Evolutionary conservation across 2,113 vertebrate genomes (phyloP).

Genomic region (Myrmecobius fasciatus): DNA sequence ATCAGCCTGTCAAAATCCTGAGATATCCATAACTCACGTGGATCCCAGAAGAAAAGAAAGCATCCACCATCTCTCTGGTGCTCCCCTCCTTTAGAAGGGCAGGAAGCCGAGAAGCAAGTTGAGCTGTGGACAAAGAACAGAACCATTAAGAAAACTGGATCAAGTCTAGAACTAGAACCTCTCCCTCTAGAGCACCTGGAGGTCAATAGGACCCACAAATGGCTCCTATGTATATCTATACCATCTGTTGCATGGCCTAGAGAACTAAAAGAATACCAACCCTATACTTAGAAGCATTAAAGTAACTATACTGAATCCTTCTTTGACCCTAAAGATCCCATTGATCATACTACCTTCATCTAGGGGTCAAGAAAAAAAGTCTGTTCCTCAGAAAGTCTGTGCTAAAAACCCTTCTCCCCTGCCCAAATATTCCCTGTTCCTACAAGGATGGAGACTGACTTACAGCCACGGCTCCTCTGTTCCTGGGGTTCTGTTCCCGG

Average conservation of each 20-base stretch:
- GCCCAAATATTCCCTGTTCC: not conserved
- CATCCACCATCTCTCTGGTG: not conserved
- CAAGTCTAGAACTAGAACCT: not conserved
- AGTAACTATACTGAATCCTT: not conserved
- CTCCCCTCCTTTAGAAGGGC: slow-evolving; percentile 49
- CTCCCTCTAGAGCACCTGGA: not conserved
- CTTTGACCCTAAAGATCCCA: not conserved
- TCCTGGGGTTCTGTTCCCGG: slow-evolving; percentile 14
- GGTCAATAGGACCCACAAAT: not conserved
- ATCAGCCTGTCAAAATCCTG: not conserved
- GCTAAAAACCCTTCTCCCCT: not conserved
- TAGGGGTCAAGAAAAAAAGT: not conserved
- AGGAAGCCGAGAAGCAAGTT: not conserved
- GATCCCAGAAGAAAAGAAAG: slow-evolving; percentile 23
- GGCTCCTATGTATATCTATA: not conserved
- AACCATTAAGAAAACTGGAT: slow-evolving; percentile 41
- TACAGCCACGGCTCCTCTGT: slow-evolving; percentile 46
- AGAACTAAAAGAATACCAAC: not conserved
- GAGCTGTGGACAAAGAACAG: slow-evolving; percentile 54
- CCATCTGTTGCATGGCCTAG: not conserved
- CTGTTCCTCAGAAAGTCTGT: not conserved
- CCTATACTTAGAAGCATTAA: not conserved
- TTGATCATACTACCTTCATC: not conserved
- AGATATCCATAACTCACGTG: slow-evolving; percentile 61
- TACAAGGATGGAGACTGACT: slow-evolving; percentile 42